Evolutionary conservation across 2,113 vertebrate species (phyloP).

Genomic region (Promerops cafer): DNA sequence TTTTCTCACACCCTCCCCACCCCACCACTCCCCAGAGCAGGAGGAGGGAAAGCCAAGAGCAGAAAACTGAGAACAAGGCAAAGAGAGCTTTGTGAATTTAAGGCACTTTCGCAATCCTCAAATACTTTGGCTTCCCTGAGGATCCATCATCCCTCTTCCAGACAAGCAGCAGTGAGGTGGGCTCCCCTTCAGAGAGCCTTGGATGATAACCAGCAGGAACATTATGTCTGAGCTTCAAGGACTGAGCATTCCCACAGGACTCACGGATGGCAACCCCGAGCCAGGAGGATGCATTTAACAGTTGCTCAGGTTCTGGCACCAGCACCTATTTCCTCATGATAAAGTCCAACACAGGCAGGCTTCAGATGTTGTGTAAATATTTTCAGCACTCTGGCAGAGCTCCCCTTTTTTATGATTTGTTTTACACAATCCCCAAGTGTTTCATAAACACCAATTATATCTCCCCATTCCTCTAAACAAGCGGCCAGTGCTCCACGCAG

Average conservation of each 20-base stretch:
- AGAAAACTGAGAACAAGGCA: neutral
- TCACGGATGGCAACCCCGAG: neutral
- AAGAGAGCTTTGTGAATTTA: neutral
- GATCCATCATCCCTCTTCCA: neutral
- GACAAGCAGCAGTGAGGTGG: neutral
- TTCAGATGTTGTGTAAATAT: slow-evolving; percentile 28
- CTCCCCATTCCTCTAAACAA: neutral
- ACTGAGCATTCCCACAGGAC: neutral
- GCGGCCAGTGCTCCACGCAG: neutral
- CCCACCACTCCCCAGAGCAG: neutral
- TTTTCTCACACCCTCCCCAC: neutral
- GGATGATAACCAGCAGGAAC: neutral
- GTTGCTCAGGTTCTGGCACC: slow-evolving; percentile 25
- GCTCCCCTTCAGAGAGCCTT: neutral
- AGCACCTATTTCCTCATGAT: neutral
- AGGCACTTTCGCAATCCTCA: neutral
- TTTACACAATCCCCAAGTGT: slow-evolving; percentile 29
- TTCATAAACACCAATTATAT: slow-evolving; percentile 23
- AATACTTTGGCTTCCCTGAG: neutral
- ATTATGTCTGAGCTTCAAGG: neutral
- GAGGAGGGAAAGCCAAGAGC: neutral
- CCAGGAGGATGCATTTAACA: neutral
- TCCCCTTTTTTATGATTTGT: neutral
- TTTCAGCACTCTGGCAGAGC: neutral
- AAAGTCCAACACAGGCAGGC: neutral